Evolutionary conservation across 1,140 invertebrate genomes (phyloP), one percentile per base, ranked within the genome.

Genomic region (Drosophila saltans): DNA sequence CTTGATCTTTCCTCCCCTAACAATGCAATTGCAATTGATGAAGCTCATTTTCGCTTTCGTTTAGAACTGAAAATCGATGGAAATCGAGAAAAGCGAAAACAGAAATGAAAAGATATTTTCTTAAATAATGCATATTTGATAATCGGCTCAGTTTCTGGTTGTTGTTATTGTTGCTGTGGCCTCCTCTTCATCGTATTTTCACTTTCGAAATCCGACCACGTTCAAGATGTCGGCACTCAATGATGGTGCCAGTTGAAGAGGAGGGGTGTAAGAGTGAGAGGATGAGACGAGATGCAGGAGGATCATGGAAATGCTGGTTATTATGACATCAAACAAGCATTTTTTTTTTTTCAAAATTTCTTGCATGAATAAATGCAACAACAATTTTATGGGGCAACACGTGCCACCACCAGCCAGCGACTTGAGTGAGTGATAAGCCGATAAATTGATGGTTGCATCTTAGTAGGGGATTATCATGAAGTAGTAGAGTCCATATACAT

Each of bases 151-250:
- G 43, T 33, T 48, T 48, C 16, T 48, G 45, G 21, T 52, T 24
- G 21, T 52, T 24, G 61, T n/a, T 45, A 40, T 11, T 36, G 52
- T 40, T 62, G 66, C 28, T 40, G 28, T 45, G 61, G 39, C 16
- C 6, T 55, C 16, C 26, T 67, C 73, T 64, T 62, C 80, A 78
- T 64, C 80, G 39, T 41, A 70, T 82, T 81, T 81, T 83, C 80
- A 81, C 80, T 81, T 81, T 81, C 75, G 80, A 83, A 83, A 83
- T 74, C 78, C 69, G 68, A 77, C 78, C 57, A 58, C 33, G 56
- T 52, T 26, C 21, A 58, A 78, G 72, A 39, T 68, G 71, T 41
- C 41, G 36, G 52, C 41, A 21, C 30, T 11, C 60, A 41, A 57
- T 39, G 28, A 30, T 30, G 28, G 28, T 30, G 28, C 4, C 4